phyloP scores from a whole-genome alignment of 2,113 vertebrate genomes.

The Fregata magnificens region DNA sequence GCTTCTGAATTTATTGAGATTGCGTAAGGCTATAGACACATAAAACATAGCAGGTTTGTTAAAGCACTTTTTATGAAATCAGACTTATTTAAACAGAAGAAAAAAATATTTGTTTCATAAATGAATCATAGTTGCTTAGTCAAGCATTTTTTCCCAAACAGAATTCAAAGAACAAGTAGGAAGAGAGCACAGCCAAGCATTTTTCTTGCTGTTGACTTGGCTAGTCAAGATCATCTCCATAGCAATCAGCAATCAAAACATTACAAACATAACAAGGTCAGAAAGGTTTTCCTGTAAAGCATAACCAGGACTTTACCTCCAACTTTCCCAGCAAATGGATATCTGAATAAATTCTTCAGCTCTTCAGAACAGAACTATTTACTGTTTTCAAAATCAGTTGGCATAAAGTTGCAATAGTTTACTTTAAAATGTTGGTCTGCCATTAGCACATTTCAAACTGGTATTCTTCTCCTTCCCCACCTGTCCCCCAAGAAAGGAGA shows the following conservation, averaged over 20 bases:
- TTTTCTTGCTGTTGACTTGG: slow-evolving; percentile 27
- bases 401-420: background rate
- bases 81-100: background rate
- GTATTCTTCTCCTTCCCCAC: background rate
- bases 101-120: background rate
- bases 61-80: background rate
- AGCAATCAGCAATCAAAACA: slow-evolving; percentile 62
- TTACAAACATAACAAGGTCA: slow-evolving; percentile 37
- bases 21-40: background rate
- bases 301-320: slow-evolving; percentile 62
- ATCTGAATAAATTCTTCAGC: slow-evolving; percentile 39
- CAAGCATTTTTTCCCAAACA: background rate
- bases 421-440: background rate
- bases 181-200: background rate
- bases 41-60: background rate
- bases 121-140: background rate
- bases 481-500: background rate
- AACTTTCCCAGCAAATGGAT: slow-evolving; percentile 48
- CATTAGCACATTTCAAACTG: background rate
- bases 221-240: slow-evolving; percentile 59
- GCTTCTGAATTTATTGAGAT: background rate
- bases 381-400: background rate
- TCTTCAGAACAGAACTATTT: slow-evolving; percentile 35
- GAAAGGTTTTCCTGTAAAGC: slow-evolving; percentile 22
- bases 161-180: background rate